These are phyloP conservation scores for Karalla daura DNA, from an alignment of 2,797 vertebrate genomes.

Conservation along the genomic window DNA sequence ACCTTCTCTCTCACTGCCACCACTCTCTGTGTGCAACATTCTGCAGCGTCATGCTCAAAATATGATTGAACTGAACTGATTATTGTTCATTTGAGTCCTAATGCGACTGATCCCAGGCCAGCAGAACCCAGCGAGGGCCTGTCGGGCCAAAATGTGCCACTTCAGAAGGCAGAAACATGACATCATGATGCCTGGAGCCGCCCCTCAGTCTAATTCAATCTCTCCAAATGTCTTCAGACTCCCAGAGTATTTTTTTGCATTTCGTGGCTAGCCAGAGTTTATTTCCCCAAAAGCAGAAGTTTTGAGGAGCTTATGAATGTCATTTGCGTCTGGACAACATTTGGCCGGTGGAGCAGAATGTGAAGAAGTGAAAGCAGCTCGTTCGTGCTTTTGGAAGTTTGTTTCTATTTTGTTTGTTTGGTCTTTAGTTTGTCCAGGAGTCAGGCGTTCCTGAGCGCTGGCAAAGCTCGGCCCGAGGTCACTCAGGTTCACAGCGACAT, in stretches of 20 bases:
- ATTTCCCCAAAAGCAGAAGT: constrained; percentile 31
- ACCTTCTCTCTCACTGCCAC: constrained; percentile 2
- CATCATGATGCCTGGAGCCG: constrained; percentile 55
- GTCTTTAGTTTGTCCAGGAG: constrained; percentile 37
- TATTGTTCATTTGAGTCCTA: constrained; percentile 4
- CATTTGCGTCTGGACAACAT: constrained; percentile 25
- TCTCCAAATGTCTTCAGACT: constrained; percentile 38
- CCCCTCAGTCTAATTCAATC: constrained; percentile 48
- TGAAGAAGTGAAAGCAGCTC: constrained; percentile 28
- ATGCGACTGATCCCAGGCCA: constrained; percentile 40
- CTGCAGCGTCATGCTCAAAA: neutral
- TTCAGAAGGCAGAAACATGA: constrained; percentile 55
- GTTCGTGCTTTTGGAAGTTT: constrained; percentile 24
- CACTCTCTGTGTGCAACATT: neutral
- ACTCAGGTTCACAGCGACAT: constrained; percentile 27
- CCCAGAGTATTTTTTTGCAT: too few relatives aligned
- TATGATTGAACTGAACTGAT: constrained; percentile 29
- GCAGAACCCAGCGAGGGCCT: neutral
- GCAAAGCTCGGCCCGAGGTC: constrained; percentile 21
- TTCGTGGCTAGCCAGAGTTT: constrained; percentile 40
- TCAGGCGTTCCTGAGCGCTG: constrained; percentile 44
- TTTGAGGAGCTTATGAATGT: constrained; percentile 24
- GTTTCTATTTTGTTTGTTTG: constrained; percentile 60
- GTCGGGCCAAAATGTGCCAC: constrained; percentile 35
- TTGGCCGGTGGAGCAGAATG: constrained; percentile 8